Conservation (phyloP, 2,113 vertebrate species). For the Thinocorus orbignyianus region DNA sequence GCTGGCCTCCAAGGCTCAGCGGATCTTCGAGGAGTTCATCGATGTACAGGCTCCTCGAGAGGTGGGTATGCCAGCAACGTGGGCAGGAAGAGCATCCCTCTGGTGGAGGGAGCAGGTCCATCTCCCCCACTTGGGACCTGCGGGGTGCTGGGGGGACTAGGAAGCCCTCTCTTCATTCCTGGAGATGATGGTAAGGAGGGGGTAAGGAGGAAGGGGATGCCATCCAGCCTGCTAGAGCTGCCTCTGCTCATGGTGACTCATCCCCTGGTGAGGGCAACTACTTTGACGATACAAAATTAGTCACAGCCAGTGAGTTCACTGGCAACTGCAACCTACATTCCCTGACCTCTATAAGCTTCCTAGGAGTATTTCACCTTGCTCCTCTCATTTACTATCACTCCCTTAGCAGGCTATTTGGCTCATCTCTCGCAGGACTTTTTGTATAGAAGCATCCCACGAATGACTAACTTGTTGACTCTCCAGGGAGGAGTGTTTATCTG, state of each 20-base stretch:
- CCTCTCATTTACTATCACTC: not conserved
- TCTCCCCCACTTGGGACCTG: not conserved
- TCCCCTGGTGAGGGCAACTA: not conserved
- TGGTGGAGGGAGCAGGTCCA: rapidly evolving
- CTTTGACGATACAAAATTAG: not conserved
- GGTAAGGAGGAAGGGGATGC: not conserved
- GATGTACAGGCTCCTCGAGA: constrained; percentile 91
- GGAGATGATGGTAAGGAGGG: not conserved
- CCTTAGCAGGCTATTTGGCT: not conserved
- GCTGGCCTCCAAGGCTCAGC: constrained; percentile 85
- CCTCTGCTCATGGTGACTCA: not conserved
- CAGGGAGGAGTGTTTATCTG: not conserved
- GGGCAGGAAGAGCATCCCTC: not conserved
- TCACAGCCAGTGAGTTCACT: not conserved
- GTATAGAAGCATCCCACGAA: not conserved
- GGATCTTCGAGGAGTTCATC: constrained; percentile 94
- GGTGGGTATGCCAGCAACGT: constrained; percentile 69
- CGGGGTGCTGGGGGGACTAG: rapidly evolving
- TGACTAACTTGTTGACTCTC: not conserved
- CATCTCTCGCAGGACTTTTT: not conserved
- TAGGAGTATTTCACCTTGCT: not conserved
- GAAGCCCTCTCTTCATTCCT: not conserved
- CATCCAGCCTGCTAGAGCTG: not conserved
- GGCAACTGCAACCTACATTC: not conserved
- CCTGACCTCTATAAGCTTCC: not conserved